Base-by-base conservation (phyloP, 2,113 vertebrate species). In the Phrynocephalus versicolor region DNA sequence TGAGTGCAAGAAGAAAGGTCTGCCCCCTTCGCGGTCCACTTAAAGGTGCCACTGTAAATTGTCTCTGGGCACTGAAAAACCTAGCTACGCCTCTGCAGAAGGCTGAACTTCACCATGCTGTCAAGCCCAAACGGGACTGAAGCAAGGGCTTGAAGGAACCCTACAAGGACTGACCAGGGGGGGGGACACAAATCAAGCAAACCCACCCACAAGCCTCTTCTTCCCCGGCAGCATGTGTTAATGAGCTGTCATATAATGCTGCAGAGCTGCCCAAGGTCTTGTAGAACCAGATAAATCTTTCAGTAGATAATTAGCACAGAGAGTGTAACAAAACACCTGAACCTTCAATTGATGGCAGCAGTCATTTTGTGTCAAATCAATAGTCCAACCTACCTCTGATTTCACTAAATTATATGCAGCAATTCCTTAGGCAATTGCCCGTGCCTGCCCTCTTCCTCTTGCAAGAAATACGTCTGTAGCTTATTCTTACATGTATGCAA, bases 321-420 rank as follows among this genome's bases (percentile, higher is more conserved):
- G 51, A 73, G 71, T n/a, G n/a, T 70, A 90, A 76, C 2, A 79
- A 78, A 67, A 25, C 77, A 62, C 80, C 10, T 84, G 0, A 0
- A 64, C 78, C 91, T 79, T 89, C 88, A n/a, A 8, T 41, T 79
- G 57, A 83, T 70, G 4, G 27, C 79, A 72, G 51, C 15, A 67
- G 2, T 14, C 74, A 64, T 4, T 82, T 10, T 65, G 3, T 79
- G n/a, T 71, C 13, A 89, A 92, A 92, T 15, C 73, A 30, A 33
- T 71, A 5, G 27, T 71, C 89, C 71, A 88, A 37, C 8, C 27
- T 85, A 91, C 15, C 33, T 93, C 16, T 45, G 75, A 51, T 90
- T 88, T 69, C 80, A 79, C 74, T 90, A 87, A 86, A 81, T 90
- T 88, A 86, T 81, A 3, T 86, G 77, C 78, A 79, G 85, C 87